Base-by-base conservation (phyloP, 1,140 invertebrate species). In the Drosophila sechellia region DNA sequence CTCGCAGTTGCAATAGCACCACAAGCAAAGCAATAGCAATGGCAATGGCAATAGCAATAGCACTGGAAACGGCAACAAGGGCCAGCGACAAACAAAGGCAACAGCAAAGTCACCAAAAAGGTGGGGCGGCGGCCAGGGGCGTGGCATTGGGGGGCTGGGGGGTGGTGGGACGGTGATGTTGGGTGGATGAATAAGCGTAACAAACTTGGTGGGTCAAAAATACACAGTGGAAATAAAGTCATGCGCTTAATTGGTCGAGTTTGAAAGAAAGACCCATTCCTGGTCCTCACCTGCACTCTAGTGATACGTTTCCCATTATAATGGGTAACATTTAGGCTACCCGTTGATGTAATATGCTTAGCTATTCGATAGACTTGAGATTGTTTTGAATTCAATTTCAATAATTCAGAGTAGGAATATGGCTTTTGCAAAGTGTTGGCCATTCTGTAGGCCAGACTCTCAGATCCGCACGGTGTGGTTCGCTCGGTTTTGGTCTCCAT, bases 1-100 rank as follows among this genome's bases (percentile, higher is more conserved):
- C 57, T 66, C 34, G 63, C 63, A 66, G 66, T 35, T 13, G 61
- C 61, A 66, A 50, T 11, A 12, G 39, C 42, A 68, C 59, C 35
- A 53, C 53, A 65, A 17, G 34, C 71, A 66, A 50, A 42, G 42
- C 69, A 66, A 43, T 63, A 45, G 37, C 69, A 66, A 48, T 63
- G 43, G 45, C 42, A 13, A 49, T 63, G 43, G 45, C 42, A 13
- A 49, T 35, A 12, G 46, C 10, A 34, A 50, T 37, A 35, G 46
- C 22, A 43, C 11, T 53, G 22, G 27, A 11, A 42, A 31, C 31
- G 35, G n/a, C 25, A 40, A 12, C 22, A 39, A 13, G 45, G 20
- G 43, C 20, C 4, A 20, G 43, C 43, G 43, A 46, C 45, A 34
- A 50, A 50, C 48, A 50, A 50, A 31, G 49, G 25, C 20, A 53